Percentiles rank a stretch among this genome's conserved stretches.
phyloP scores from a whole-genome alignment of 2,888 invertebrate species.

The Sericinus montela region DNA sequence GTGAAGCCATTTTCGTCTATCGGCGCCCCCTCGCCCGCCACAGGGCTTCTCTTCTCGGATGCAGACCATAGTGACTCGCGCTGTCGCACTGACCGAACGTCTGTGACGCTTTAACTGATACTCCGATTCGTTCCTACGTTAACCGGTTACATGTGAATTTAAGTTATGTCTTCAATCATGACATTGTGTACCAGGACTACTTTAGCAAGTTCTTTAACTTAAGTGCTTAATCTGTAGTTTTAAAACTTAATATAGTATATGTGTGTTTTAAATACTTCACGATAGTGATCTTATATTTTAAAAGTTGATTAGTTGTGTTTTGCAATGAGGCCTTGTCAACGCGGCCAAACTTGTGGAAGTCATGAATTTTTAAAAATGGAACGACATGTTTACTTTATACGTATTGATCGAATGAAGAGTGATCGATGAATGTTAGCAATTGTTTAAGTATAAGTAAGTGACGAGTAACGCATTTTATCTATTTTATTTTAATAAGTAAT shows the following conservation, averaged over 20 bases:
- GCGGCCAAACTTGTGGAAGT: constrained; percentile 22
- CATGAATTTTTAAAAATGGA: constrained; percentile 18
- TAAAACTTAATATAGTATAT: constrained; percentile 21
- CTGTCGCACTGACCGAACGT: constrained; percentile 50
- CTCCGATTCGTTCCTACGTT: constrained; percentile 28
- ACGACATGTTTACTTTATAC: constrained; percentile 7
- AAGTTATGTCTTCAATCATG: constrained; percentile 53
- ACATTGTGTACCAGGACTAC: constrained; percentile 48
- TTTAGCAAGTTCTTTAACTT: constrained; percentile 37
- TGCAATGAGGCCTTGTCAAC: constrained; percentile 46
- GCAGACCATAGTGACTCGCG: constrained; percentile 56
- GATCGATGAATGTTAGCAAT: not conserved
- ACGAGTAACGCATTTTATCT: no score
- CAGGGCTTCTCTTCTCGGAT: constrained; percentile 61
- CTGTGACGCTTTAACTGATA: constrained; percentile 15
- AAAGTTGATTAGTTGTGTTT: constrained; percentile 31
- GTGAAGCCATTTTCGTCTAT: constrained; percentile 79
- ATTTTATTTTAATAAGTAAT: no score
- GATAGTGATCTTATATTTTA: constrained; percentile 12
- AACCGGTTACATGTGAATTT: constrained; percentile 56
- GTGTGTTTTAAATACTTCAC: constrained; percentile 18
- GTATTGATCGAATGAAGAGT: not conserved
- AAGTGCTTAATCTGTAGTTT: constrained; percentile 23
- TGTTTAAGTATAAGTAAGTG: no score
- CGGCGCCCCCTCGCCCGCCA: constrained; percentile 67